These are phyloP conservation scores for Coranthus polyacanthus DNA, from an alignment of 2,797 vertebrate genomes.

Conservation along the genomic window DNA sequence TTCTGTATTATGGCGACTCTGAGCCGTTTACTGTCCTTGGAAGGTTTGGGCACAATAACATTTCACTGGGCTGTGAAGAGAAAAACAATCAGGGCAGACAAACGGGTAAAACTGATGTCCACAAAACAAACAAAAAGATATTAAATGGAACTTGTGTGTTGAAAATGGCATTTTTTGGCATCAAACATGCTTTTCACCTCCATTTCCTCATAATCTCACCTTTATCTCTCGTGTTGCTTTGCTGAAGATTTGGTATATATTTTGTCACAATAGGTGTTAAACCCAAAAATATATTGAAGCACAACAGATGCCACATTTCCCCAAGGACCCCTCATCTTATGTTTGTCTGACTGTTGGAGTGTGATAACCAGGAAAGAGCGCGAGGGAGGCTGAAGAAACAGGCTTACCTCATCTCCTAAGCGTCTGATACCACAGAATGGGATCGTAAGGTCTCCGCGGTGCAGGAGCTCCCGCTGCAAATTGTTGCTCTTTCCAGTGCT, in stretches of 20 bases:
- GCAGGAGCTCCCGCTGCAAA: slow-evolving; percentile 66
- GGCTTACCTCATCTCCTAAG: slow-evolving; percentile 73
- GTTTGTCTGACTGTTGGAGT: slow-evolving; percentile 54
- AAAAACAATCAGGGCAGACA: slow-evolving; percentile 49
- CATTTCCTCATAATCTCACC: slow-evolving; percentile 57
- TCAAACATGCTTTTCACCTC: slow-evolving; percentile 38
- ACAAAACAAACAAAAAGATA: slow-evolving; percentile 31
- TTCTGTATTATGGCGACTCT: slow-evolving; percentile 47
- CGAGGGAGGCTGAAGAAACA: slow-evolving; percentile 42
- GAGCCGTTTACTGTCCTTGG: slow-evolving; percentile 60
- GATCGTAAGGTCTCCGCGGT: slow-evolving; percentile 70
- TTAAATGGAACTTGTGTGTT: slow-evolving; percentile 36
- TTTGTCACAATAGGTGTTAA: slow-evolving; percentile 57
- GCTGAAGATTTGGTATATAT: slow-evolving; percentile 58
- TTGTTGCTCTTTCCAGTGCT: slow-evolving; percentile 71
- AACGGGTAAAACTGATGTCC: slow-evolving; percentile 32
- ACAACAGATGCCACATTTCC: slow-evolving; percentile 22
- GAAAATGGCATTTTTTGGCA: slow-evolving; percentile 43
- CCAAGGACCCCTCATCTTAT: slow-evolving; percentile 16
- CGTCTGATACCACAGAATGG: slow-evolving; percentile 72
- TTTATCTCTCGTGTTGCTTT: slow-evolving; percentile 47
- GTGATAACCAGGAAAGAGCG: slow-evolving; percentile 60
- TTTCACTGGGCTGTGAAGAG: slow-evolving; percentile 41
- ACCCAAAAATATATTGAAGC: slow-evolving; percentile 50
- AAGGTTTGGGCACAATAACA: slow-evolving; percentile 56